Percentiles rank a stretch among this genome's conserved stretches.
phyloP scores from a whole-genome alignment of 2,888 invertebrate genomes.

The Cryptocheilus praepositus region DNA sequence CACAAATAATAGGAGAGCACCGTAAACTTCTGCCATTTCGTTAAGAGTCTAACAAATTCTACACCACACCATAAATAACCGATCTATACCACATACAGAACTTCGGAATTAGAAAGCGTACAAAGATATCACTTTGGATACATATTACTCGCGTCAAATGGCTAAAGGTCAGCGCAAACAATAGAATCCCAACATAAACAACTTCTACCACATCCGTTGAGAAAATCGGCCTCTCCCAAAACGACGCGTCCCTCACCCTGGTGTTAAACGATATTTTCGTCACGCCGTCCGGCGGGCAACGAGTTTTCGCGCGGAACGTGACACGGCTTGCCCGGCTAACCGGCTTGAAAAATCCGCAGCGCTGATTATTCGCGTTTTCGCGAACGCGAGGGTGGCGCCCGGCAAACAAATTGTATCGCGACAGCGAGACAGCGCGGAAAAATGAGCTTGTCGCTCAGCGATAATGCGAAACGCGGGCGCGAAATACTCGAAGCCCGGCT shows the following conservation, averaged over 20 bases:
- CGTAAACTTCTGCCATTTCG: no score
- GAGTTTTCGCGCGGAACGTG: slow-evolving; percentile 6
- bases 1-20: no score
- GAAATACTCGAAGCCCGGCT: no score
- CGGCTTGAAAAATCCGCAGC: slow-evolving; percentile 27
- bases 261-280: slow-evolving; percentile 5
- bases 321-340: slow-evolving; percentile 21
- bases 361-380: slow-evolving; percentile 22
- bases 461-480: background rate
- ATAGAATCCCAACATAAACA: no score
- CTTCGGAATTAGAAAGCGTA: no score
- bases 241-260: background rate
- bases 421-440: background rate
- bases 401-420: background rate
- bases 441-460: background rate
- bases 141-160: no score
- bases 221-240: background rate
- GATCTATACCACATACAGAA: no score
- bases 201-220: no score
- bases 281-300: background rate
- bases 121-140: no score
- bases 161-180: no score
- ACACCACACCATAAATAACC: no score
- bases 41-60: no score
- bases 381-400: background rate